Conservation (phyloP, 2,888 invertebrate species). For the Lissonota sp. region DNA sequence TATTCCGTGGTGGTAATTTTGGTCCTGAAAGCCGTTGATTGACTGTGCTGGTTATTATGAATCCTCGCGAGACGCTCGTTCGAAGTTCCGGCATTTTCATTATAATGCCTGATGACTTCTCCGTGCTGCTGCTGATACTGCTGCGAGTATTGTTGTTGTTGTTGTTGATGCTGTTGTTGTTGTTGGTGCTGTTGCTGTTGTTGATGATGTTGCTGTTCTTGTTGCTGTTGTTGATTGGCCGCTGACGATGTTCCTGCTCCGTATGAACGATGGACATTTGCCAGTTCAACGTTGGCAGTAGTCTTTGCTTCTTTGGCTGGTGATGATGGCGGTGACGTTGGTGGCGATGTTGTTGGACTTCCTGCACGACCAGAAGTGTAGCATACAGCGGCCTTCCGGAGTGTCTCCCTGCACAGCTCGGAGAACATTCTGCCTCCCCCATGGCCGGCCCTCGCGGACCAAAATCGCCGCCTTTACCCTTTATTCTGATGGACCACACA, state of each 20-base stretch:
- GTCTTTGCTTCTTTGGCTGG: constrained; percentile 78
- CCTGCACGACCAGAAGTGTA: constrained; percentile 82
- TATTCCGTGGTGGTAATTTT: constrained; percentile 61
- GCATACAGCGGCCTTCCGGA: constrained; percentile 85
- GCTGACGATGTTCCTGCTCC: constrained; percentile 50
- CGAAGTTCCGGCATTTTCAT: constrained; percentile 48
- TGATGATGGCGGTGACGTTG: constrained; percentile 82
- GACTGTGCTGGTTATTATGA: constrained; percentile 54
- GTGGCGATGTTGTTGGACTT: constrained; percentile 82
- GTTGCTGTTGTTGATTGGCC: constrained; percentile 33
- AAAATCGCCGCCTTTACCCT: constrained; percentile 54
- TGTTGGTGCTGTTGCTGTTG: constrained; percentile 44
- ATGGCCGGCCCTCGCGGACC: constrained; percentile 79
- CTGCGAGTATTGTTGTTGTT: constrained; percentile 24
- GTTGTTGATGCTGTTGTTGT: constrained; percentile 50
- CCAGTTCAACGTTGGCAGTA: constrained; percentile 78
- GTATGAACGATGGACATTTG: constrained; percentile 75
- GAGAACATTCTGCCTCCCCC: constrained; percentile 85
- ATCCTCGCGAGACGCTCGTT: constrained; percentile 53
- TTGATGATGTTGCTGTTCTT: constrained; percentile 39
- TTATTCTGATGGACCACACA: constrained; percentile 31
- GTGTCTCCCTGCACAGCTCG: constrained; percentile 85
- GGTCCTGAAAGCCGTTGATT: constrained; percentile 57
- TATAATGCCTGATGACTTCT: constrained; percentile 47
- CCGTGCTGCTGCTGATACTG: constrained; percentile 42